These are phyloP conservation scores for Indicator maculatus DNA, from an alignment of 2,113 vertebrate genomes.

Conservation along the genomic window DNA sequence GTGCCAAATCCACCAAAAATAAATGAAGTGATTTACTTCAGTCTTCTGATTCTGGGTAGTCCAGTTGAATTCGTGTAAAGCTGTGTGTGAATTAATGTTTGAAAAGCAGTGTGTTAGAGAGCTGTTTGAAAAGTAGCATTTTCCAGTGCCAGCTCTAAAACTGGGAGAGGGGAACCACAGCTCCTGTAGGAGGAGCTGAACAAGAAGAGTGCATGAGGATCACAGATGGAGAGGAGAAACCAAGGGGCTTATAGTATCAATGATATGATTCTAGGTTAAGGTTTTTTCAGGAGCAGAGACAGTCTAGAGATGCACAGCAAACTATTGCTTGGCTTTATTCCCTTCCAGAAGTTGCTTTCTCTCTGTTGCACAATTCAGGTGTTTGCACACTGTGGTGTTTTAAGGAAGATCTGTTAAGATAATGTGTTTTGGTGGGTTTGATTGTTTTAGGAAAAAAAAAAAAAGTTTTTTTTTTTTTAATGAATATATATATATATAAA, in stretches of 20 bases:
- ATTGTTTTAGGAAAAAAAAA: too few species aligned
- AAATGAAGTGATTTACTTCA: background rate
- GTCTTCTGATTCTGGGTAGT: background rate
- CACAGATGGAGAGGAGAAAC: background rate
- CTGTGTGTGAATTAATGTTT: background rate
- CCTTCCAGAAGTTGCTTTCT: background rate
- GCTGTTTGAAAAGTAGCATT: background rate
- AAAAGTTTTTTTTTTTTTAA: too few species aligned
- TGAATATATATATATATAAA: background rate
- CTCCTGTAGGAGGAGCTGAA: background rate
- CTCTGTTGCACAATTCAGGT: background rate
- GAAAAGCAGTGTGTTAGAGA: background rate
- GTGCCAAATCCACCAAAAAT: background rate
- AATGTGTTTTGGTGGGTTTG: fast-evolving
- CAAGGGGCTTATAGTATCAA: background rate
- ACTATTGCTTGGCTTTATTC: background rate
- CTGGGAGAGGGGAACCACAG: background rate
- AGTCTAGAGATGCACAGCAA: background rate
- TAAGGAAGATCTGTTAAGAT: background rate
- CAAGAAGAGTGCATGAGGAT: background rate
- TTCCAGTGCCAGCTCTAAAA: background rate
- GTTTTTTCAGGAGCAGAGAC: background rate
- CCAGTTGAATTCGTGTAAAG: background rate
- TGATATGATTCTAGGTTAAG: background rate
- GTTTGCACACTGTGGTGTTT: background rate